A percentile compares a stretch with the other conserved stretches of the same genome.
Conservation (phyloP, 2,888 invertebrate genomes). For the Drosophila affinis region DNA sequence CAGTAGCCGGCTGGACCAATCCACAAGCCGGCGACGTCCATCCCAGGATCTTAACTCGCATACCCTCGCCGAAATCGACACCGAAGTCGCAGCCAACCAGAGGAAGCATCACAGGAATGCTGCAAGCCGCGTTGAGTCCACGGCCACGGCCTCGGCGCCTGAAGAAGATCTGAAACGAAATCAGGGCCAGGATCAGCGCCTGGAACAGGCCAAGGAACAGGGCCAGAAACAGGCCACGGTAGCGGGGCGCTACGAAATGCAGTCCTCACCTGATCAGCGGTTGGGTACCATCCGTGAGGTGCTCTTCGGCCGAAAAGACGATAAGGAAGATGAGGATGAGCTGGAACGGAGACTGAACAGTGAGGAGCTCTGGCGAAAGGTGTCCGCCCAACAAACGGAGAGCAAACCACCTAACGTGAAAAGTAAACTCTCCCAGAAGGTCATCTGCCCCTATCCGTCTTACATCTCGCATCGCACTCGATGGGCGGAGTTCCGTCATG, state of each 20-base stretch:
- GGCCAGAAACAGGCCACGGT: not conserved
- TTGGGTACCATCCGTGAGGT: conserved; percentile 29
- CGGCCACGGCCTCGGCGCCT: no score
- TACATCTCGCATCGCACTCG: conserved; percentile 54
- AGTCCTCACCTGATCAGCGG: not conserved
- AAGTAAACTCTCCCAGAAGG: conserved; percentile 37
- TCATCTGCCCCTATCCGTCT: conserved; percentile 56
- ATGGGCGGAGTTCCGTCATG: conserved; percentile 65
- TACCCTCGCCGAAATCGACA: not conserved
- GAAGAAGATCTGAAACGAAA: no score
- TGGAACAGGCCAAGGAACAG: not conserved
- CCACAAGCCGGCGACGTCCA: not conserved
- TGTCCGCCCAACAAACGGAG: conserved; percentile 12
- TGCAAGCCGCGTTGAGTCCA: not conserved
- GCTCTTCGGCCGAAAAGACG: conserved; percentile 46
- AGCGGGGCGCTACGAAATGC: not conserved
- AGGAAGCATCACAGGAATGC: not conserved
- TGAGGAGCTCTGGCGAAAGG: conserved; percentile 34
- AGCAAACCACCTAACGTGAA: no score
- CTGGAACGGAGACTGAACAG: conserved; percentile 15
- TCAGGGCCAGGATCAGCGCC: not conserved
- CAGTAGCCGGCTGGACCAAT: not conserved
- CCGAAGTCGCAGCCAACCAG: not conserved
- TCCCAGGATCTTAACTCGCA: not conserved
- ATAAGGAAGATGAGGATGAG: conserved; percentile 52